Percentiles rank a stretch among this genome's conserved stretches.
Evolutionary conservation across 2,113 vertebrate genomes (phyloP).

Genomic region (Australoheros scitulus): DNA sequence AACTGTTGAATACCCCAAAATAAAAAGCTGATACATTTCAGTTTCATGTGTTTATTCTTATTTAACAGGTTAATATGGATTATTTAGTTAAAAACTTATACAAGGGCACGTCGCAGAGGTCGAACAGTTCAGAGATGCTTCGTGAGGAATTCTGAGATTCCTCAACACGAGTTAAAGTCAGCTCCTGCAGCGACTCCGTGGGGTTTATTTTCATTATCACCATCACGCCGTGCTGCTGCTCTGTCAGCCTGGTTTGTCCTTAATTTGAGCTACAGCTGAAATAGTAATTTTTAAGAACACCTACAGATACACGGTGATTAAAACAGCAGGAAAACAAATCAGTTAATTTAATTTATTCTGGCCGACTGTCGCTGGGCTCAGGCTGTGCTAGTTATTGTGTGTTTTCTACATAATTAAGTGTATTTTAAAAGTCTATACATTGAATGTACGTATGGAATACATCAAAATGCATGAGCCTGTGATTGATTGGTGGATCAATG

Average conservation of each 20-base stretch:
- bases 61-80: not conserved
- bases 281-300: constrained; percentile 5
- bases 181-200: not conserved
- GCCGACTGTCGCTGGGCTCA: not conserved
- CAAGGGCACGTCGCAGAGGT: too few relatives aligned
- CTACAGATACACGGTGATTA: constrained; percentile 1
- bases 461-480: not conserved
- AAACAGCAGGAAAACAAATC: not conserved
- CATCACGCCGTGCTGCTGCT: not conserved
- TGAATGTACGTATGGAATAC: not conserved
- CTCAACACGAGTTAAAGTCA: not conserved
- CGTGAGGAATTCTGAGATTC: not conserved
- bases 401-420: not conserved
- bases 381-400: not conserved
- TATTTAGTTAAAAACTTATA: not conserved
- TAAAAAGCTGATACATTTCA: not conserved
- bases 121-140: not conserved
- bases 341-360: constrained; percentile 5
- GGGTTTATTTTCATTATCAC: constrained; percentile 8
- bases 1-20: not conserved
- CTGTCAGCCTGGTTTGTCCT: not conserved
- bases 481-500: constrained; percentile 14
- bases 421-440: not conserved
- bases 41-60: not conserved
- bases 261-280: constrained; percentile 3